Evolutionary conservation across 2,888 invertebrate genomes (phyloP), one percentile per base, ranked within the genome.

Genomic region (Stenotaenia linearis): DNA sequence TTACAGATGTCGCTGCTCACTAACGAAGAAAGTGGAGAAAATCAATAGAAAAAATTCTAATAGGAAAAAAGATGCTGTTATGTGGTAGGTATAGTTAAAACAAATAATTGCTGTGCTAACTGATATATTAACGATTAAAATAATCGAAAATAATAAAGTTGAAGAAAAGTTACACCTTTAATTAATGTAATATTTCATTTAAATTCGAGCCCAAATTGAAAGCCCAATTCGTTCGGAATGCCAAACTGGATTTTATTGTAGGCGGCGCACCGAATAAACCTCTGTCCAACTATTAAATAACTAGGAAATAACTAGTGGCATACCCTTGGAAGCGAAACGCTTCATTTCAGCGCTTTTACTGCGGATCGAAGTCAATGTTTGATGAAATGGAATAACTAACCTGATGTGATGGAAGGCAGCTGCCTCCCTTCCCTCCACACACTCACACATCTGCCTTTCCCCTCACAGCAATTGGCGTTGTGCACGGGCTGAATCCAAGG

Each of bases 361-460:
- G 37, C 75, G 75, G 75, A 75, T 35, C 37, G 75, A 75, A 77
- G 77, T 77, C 77, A 77, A 77, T 40, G 77, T 77, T 77, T 77
- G 77, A 77, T 77, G 77, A 77, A 77, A 77, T 45, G 45, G 77
- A 77, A 77, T 77, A 32, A 28, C 45, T 77, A 40, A 77, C 77
- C 45, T 45, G 77, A 77, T 77, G 45, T 32, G 45, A 77, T 37
- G 45, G 77, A 45, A 45, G 45, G 75, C 75, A 61, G 61, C 61
- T 61, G 61, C 61, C 61, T 61, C 61, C 61, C 61, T 61, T 61
- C 61, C 45, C 61, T 61, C 61, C 61, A 61, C 61, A 61, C 61
- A 61, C 61, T 61, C 23, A 61, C 61, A 61, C 61, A 61, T 61
- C 61, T 61, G 61, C 61, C 61, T 61, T 61, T 61, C 61, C 61